A percentile compares a stretch with the other conserved stretches of the same genome.
phyloP scores from a whole-genome alignment of 2,888 invertebrate species.

The Pogonocherus hispidulus region DNA sequence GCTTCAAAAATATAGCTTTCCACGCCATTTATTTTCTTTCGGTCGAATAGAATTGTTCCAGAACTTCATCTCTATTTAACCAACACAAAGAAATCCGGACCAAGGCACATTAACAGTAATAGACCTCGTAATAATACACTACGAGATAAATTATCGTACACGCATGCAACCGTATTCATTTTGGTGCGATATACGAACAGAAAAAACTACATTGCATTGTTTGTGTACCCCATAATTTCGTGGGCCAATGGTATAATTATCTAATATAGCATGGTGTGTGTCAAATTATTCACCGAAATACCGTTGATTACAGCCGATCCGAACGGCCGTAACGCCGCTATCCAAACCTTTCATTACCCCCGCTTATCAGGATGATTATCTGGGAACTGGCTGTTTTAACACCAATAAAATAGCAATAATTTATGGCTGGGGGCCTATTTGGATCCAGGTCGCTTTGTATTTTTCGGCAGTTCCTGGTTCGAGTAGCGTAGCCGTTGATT shows the following conservation, averaged over 20 bases:
- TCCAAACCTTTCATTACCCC: conserved; percentile 1
- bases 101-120: background rate
- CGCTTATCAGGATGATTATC: conserved; percentile 6
- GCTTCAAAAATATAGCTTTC: no score
- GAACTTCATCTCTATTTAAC: no score
- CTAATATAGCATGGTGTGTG: conserved; percentile 32
- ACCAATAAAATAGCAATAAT: background rate
- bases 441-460: background rate
- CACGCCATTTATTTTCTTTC: no score
- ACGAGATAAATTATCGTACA: background rate
- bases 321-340: background rate
- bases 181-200: background rate
- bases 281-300: conserved; percentile 35
- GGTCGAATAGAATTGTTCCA: no score
- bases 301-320: conserved; percentile 35
- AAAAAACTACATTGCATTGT: conserved; percentile 26
- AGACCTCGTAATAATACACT: background rate
- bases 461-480: no score
- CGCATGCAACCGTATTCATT: conserved; percentile 3
- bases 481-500: background rate
- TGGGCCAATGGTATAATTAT: conserved; percentile 36
- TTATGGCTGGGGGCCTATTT: background rate
- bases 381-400: background rate
- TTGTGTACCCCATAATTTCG: conserved; percentile 32
- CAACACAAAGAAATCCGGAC: no score